Percentiles rank a stretch among this genome's conserved stretches.
These are phyloP conservation scores for Nomada goodeniana DNA, from an alignment of 2,888 invertebrate genomes.

Conservation along the genomic window DNA sequence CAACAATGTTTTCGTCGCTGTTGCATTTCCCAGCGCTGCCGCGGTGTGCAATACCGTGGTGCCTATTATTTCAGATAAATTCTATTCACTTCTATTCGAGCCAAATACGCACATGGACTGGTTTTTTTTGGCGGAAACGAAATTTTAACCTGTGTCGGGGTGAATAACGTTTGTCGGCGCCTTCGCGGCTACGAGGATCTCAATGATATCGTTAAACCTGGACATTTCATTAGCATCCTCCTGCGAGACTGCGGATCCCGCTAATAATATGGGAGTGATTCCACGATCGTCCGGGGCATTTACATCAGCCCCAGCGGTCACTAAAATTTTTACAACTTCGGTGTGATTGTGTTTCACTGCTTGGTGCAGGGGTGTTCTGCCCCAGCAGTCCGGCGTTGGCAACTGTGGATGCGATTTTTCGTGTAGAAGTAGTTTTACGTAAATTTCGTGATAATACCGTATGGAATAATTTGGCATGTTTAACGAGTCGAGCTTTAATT, in stretches of 20 bases:
- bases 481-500: not conserved
- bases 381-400: constrained; percentile 81
- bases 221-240: constrained; percentile 62
- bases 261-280: constrained; percentile 82
- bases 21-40: constrained; percentile 79
- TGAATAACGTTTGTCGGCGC: constrained; percentile 67
- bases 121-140: not conserved
- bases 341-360: constrained; percentile 82
- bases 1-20: constrained; percentile 79
- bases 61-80: constrained; percentile 29
- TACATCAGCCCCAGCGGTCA: constrained; percentile 78
- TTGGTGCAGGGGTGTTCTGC: constrained; percentile 82
- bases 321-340: constrained; percentile 77
- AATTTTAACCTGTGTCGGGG: constrained; percentile 66
- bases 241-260: constrained; percentile 77
- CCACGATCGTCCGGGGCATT: constrained; percentile 81
- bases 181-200: constrained; percentile 76
- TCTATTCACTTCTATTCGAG: not conserved
- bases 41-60: constrained; percentile 82
- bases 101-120: too few species aligned
- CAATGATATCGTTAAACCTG: constrained; percentile 80
- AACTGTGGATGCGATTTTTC: constrained; percentile 69
- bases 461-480: too few species aligned
- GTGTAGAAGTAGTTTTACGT: too few species aligned
- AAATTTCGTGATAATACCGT: too few species aligned